Evolutionary conservation across 2,888 invertebrate species (phyloP), one percentile per base, ranked within the genome.

Genomic region (Ligdia adustata): DNA sequence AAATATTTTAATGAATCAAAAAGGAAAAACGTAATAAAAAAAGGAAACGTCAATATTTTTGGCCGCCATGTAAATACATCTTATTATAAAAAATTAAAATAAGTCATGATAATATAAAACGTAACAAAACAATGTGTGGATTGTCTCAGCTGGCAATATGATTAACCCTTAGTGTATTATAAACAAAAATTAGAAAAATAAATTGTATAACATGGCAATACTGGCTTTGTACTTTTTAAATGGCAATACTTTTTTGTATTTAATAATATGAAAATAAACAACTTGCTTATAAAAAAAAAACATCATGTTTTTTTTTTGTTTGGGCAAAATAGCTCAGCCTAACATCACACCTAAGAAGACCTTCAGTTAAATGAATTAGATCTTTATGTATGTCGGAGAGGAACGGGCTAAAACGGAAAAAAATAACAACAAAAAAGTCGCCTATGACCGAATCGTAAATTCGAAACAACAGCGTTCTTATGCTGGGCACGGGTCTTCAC

Each of bases 181-280:
- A 47, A 29, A 27, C n/a, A 34, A n/a, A 26, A 26, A 41, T 16
- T 26, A 32, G 22, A 33, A 42, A 20, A 39, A 39, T 31, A 39
- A 41, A 37, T 16, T 32, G 15, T 32, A 7, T 29, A 44, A 20
- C 31, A 38, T 44, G 44, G 44, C 50, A 44, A 44, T 35, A 44
- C 20, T 37, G 26, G 38, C 24, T 49, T 58, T 55, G 55, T 58
- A 55, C 55, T 54, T 38, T 47, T 37, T 31, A 27, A n/a, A 40
- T 54, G 56, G 52, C 54, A 56, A 48, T 38, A 44, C 16, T 40
- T n/a, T 18, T 27, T 9, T 27, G 16, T 11, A 5, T n/a, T n/a
- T n/a, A n/a, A n/a, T n/a, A n/a, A n/a, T n/a, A n/a, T n/a, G n/a
- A n/a, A n/a, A n/a, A n/a, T n/a, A n/a, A n/a, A n/a, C n/a, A n/a